phyloP scores from a whole-genome alignment of 2,113 vertebrate species.

The Cinclus mexicanus region DNA sequence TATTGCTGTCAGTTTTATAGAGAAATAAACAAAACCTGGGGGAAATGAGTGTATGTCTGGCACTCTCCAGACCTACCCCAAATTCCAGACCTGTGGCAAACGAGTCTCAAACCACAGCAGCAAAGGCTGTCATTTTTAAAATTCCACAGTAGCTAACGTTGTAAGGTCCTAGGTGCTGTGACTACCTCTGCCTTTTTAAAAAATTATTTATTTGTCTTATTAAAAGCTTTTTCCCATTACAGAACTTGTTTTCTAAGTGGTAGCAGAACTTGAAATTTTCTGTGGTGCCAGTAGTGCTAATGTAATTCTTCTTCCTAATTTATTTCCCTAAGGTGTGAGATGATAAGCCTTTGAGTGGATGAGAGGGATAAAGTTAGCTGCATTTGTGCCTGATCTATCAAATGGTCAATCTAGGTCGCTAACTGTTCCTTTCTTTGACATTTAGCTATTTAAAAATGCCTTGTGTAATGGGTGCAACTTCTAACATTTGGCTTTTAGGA shows the following conservation, averaged over 20 bases:
- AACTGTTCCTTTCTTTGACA: neutral
- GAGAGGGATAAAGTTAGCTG: slow-evolving; percentile 51
- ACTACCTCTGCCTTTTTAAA: neutral
- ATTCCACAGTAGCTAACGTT: neutral
- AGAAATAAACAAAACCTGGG: neutral
- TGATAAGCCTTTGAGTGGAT: slow-evolving; percentile 54
- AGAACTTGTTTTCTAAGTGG: neutral
- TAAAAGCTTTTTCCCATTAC: neutral
- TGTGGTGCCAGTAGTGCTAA: neutral
- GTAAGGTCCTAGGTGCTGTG: neutral
- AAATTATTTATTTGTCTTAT: neutral
- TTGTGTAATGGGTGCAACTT: neutral
- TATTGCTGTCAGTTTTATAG: neutral
- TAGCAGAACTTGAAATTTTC: neutral
- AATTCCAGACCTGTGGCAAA: neutral
- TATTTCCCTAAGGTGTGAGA: slow-evolving; percentile 34
- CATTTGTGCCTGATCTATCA: slow-evolving; percentile 48
- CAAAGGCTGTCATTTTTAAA: neutral
- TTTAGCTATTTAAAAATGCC: neutral
- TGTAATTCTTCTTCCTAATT: slow-evolving; percentile 20
- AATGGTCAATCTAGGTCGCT: neutral
- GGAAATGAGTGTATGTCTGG: neutral
- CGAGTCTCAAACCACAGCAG: neutral
- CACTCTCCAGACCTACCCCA: neutral
- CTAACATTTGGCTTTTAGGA: slow-evolving; percentile 16